Evolutionary conservation across 2,888 invertebrate genomes (phyloP), one percentile per base, ranked within the genome.

Genomic region (Apantesis nais): DNA sequence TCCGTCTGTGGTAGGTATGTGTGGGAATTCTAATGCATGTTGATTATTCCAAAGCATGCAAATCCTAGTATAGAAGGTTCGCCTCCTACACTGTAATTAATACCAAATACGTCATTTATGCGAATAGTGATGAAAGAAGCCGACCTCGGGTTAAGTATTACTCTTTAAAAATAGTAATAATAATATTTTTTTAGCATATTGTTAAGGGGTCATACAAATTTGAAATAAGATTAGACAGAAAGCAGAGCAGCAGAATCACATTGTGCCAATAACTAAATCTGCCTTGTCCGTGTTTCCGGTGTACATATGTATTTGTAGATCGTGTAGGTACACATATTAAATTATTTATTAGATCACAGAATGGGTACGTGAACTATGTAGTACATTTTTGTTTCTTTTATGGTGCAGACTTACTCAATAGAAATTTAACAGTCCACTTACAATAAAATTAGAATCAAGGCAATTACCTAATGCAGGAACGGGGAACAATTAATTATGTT

Each of bases 41-140:
- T 79, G 81, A 86, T 86, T 86, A 86, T 85, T 82, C 82, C 81
- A 89, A 87, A 87, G 88, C 83, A 80, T 70, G 71, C 72, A 78
- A 75, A 81, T 81, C 89, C 88, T 74, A 83, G 86, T 87, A 88
- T 86, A 89, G 90, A 62, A 68, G 68, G 74, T 74, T 71, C 74
- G 75, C 86, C 86, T 86, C 93, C 93, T 88, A 93, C 93, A 85
- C 85, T 74, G 48, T 83, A 88, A 92, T 91, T 89, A 90, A 88
- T 80, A 77, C 89, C 88, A 87, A 85, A 89, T 85, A 86, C 72
- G 82, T 73, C 44, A 77, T 78, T 78, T 81, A 78, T 63, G 48
- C 70, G 66, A 70, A 72, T 67, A 68, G 2, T 67, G 70, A 81
- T 76, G 79, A 79, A 79, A 79, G 81, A 74, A 16, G 16, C 58